Evolutionary conservation across 2,888 invertebrate genomes (phyloP), one percentile per base, ranked within the genome.

Genomic region (Tiphia femorata): DNA sequence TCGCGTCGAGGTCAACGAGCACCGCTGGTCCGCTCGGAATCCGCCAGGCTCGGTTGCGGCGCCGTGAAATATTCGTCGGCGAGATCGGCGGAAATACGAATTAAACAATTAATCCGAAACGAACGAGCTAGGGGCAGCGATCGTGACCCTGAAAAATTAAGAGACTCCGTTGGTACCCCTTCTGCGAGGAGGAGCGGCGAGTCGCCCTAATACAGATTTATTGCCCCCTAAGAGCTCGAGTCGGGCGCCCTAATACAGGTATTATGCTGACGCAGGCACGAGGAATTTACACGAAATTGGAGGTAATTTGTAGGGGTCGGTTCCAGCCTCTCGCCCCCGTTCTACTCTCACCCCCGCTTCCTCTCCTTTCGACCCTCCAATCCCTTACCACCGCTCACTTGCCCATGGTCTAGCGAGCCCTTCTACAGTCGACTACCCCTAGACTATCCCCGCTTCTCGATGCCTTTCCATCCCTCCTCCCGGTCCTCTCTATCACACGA

Each of bases 201-300:
- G 61, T 67, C 62, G 46, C 62, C 59, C 70, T 80, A 79, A 81
- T 81, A 73, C 78, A 77, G 75, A 81, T 81, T 80, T 81, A 81
- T 81, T 70, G 76, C 70, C 59, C 58, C 69, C 65, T 76, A 73
- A 76, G 73, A 73, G 75, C 74, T 56, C 41, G 58, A 72, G 62
- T 69, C 60, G 54, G 68, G 58, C 62, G 66, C 64, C 70, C 74
- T 77, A 79, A 79, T 78, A 74, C 73, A 75, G 78, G 78, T 75
- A 77, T 80, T 77, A 76, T 71, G 70, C 70, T 64, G 65, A 72
- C 67, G 75, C 65, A 66, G 73, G 70, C 67, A 61, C 68, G 59
- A 56, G 75, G 72, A 79, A 79, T 79, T 78, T 73, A 69, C 73
- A 73, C 70, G 75, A 78, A 80, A 81, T 80, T 75, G 77, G 73